Base-by-base conservation (phyloP, 2,888 invertebrate genomes). In the Dendrolimus pini region DNA sequence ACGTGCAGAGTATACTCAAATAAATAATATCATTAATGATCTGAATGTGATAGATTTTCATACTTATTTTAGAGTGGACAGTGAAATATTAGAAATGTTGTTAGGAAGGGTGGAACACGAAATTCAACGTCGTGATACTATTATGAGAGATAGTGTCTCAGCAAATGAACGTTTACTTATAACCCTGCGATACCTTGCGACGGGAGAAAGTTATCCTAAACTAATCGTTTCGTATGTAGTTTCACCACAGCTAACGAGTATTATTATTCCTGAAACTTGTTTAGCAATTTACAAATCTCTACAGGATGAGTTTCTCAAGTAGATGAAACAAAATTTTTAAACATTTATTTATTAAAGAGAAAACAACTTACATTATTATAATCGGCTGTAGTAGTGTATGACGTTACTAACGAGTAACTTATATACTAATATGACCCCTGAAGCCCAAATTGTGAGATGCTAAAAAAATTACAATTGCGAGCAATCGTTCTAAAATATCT, bases 81-180 rank as follows among this genome's bases (percentile, higher is more conserved):
- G 58, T 56, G 59, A 59, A 59, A 56, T 59, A 59, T 56, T 56
- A 52, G 56, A 60, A 58, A 58, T 60, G 60, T 54, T 58, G 60
- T 60, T 60, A 58, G 58, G 58, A 56, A 60, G 56, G 14, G 60
- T 60, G 53, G 60, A 54, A 58, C 60, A 56, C 60, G 60, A 60
- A 60, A 60, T 60, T 60, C 60, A 60, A 60, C 60, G 60, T 60
- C 60, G 58, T 60, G 58, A 56, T 60, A 60, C 58, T 58, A 60
- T 60, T 60, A 60, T 60, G 56, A 60, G 58, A 60, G 60, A 58
- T 52, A 60, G 56, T 60, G 58, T 57, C 60, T 42, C 60, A 56
- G 14, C 14, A 14, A 14, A 14, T 14, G 60, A 60, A 60, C 60
- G 60, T 58, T 60, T 60, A 60, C 60, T 59, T 59, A 54, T 59